These are phyloP conservation scores for Lysandra coridon DNA, from an alignment of 2,888 invertebrate genomes.

Conservation along the genomic window DNA sequence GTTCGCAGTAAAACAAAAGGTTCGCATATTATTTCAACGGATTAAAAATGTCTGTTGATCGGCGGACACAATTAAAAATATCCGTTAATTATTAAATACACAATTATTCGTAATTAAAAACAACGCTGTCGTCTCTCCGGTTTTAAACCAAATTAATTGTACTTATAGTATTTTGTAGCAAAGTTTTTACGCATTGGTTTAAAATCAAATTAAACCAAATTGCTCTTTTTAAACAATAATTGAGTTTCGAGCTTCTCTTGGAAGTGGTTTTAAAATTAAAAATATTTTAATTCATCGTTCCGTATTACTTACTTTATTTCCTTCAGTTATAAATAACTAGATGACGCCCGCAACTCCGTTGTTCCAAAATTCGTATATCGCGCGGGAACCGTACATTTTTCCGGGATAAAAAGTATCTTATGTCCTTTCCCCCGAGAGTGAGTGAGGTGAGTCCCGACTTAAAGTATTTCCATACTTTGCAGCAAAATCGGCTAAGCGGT, in stretches of 20 bases:
- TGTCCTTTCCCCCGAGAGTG: too few relatives aligned
- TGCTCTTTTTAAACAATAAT: background rate
- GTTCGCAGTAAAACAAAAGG: background rate
- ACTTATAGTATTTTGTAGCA: constrained; percentile 3
- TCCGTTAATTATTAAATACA: constrained; percentile 23
- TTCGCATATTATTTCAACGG: background rate
- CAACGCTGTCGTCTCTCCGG: constrained; percentile 4
- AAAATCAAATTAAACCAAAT: background rate
- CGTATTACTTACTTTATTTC: background rate
- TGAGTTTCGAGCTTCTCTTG: background rate
- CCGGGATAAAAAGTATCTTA: too few relatives aligned
- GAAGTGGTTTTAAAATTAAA: background rate
- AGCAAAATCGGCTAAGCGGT: too few relatives aligned
- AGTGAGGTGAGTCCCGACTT: too few relatives aligned
- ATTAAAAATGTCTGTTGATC: constrained; percentile 8
- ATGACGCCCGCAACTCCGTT: too few relatives aligned
- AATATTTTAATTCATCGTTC: background rate
- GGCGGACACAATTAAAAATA: constrained; percentile 22
- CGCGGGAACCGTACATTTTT: too few relatives aligned
- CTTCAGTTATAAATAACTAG: too few relatives aligned
- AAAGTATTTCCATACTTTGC: too few relatives aligned
- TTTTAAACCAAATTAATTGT: constrained; percentile 16
- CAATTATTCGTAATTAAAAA: constrained; percentile 29
- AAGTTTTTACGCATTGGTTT: background rate
- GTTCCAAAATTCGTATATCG: too few relatives aligned